phyloP scores from a whole-genome alignment of 2,113 vertebrate species.

The Progne subis region DNA sequence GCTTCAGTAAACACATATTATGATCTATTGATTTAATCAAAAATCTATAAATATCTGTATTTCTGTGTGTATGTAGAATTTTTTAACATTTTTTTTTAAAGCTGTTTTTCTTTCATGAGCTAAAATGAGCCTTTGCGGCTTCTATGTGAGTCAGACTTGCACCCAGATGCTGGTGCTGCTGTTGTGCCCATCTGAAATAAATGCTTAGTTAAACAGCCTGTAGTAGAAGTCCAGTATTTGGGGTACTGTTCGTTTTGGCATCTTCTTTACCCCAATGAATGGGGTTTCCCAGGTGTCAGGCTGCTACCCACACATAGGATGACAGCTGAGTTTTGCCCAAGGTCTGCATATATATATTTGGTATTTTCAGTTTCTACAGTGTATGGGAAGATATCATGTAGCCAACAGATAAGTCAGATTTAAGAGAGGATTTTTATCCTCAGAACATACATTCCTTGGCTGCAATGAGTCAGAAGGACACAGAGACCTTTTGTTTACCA shows the following conservation, averaged over 20 bases:
- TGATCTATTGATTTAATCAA: neutral
- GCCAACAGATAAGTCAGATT: neutral
- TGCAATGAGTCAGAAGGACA: conserved; percentile 3
- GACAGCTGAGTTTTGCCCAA: neutral
- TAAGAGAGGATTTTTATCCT: neutral
- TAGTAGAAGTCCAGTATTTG: neutral
- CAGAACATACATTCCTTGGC: neutral
- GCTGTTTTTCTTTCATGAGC: neutral
- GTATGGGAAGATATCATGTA: neutral
- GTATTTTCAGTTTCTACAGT: neutral
- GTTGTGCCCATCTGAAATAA: neutral
- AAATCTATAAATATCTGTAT: neutral
- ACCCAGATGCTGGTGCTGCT: neutral
- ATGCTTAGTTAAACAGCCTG: neutral
- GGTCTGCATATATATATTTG: neutral
- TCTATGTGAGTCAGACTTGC: neutral
- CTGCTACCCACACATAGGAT: neutral
- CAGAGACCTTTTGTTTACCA: conserved; percentile 35
- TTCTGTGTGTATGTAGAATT: neutral
- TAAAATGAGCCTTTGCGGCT: neutral
- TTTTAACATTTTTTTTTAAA: neutral
- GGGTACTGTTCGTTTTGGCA: neutral
- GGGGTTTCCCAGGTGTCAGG: neutral
- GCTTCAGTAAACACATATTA: neutral
- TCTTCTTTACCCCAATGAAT: neutral